These are phyloP conservation scores for Cossypha dichroa DNA, from an alignment of 2,797 vertebrate genomes.

Conservation along the genomic window DNA sequence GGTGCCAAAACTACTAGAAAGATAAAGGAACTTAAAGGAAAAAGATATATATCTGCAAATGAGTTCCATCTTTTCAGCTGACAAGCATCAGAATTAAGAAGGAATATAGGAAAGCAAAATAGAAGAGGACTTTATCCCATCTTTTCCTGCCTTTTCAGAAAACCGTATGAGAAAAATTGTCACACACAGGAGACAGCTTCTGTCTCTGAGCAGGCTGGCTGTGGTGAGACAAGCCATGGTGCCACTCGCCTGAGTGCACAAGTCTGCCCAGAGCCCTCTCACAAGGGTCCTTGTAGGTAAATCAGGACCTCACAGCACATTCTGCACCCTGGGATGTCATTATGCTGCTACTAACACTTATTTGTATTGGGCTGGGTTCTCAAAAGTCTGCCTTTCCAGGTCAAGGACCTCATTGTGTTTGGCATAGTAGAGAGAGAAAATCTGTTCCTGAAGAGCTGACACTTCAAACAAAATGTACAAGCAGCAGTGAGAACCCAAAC, in stretches of 20 bases:
- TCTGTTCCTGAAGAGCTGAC: background rate
- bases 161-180: background rate
- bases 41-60: background rate
- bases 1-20: background rate
- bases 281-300: background rate
- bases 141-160: constrained; percentile 3
- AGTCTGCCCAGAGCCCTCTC: background rate
- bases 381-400: background rate
- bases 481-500: background rate
- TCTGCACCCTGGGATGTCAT: background rate
- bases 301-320: background rate
- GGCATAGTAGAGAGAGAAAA: background rate
- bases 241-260: background rate
- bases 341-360: background rate
- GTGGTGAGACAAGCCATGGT: background rate
- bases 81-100: background rate
- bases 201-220: background rate
- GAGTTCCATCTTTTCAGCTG: background rate
- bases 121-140: background rate
- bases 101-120: background rate
- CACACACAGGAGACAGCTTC: background rate
- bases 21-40: background rate
- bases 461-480: background rate
- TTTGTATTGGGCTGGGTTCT: background rate
- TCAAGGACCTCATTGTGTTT: background rate